Evolutionary conservation across 2,797 vertebrate genomes (phyloP).

Genomic region (Macropus fuliginosus): DNA sequence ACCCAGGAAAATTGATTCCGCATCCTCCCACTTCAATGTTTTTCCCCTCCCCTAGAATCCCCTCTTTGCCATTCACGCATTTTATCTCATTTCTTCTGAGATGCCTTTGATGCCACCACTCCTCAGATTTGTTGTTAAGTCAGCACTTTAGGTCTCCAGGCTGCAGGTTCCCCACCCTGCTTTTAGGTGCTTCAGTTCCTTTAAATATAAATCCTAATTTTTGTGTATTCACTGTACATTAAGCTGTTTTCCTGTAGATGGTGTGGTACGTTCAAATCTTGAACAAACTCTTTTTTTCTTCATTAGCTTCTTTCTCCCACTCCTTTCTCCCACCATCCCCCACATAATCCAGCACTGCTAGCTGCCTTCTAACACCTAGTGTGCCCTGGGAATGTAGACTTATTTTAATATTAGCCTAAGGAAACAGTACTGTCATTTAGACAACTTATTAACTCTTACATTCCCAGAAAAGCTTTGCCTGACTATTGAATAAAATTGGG

Average conservation of each 20-base stretch:
- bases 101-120: not conserved
- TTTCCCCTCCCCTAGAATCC: not conserved
- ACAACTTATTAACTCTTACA: not conserved
- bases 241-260: not conserved
- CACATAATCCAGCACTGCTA: not conserved
- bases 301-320: not conserved
- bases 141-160: not conserved
- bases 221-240: not conserved
- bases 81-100: not conserved
- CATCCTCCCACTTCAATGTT: not conserved
- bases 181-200: too few relatives aligned
- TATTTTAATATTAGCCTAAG: not conserved
- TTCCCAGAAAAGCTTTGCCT: not conserved
- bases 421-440: not conserved
- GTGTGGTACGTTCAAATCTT: not conserved
- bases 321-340: not conserved
- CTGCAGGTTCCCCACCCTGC: too few relatives aligned
- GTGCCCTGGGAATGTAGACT: not conserved
- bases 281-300: not conserved
- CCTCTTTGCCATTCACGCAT: not conserved
- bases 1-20: not conserved
- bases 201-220: not conserved
- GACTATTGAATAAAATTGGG: not conserved
- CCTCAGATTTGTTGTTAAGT: not conserved
- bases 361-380: not conserved